These are phyloP conservation scores for Corythornis vintsioides DNA, from an alignment of 2,113 vertebrate genomes.

Conservation along the genomic window DNA sequence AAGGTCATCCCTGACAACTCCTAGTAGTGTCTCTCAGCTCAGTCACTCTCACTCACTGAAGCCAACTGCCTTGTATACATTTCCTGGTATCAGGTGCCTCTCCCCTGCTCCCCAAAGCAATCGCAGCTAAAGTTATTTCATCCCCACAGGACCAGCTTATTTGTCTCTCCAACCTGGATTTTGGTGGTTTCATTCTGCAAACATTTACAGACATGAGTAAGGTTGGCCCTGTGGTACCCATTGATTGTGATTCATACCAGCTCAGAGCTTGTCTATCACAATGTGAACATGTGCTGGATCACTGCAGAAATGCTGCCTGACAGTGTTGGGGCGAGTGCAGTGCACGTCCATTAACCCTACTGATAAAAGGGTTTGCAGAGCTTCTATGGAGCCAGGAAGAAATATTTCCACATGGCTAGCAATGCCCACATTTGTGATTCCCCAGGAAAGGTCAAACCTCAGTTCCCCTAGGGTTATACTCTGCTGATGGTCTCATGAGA, in stretches of 20 bases:
- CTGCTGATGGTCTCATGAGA: not conserved
- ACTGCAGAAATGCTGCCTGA: not conserved
- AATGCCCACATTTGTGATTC: not conserved
- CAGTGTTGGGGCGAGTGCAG: not conserved
- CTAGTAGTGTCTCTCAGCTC: not conserved
- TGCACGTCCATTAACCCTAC: not conserved
- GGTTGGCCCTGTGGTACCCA: not conserved
- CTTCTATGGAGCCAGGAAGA: not conserved
- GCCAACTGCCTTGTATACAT: not conserved
- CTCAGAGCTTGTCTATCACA: not conserved
- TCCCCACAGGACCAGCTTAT: not conserved
- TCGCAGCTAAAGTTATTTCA: not conserved
- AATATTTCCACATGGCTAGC: not conserved
- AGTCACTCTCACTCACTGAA: not conserved
- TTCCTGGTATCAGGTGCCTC: not conserved
- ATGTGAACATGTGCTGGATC: not conserved
- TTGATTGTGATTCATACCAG: not conserved
- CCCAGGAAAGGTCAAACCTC: not conserved
- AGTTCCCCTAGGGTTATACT: not conserved
- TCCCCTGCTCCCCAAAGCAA: not conserved
- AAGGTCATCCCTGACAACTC: not conserved
- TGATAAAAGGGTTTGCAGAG: not conserved
- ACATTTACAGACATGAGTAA: conserved; percentile 22
- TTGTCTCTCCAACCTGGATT: not conserved
- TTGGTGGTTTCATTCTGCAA: not conserved